These are phyloP conservation scores for Bunonema sp. DNA, from an alignment of 2,888 invertebrate species.

Conservation along the genomic window DNA sequence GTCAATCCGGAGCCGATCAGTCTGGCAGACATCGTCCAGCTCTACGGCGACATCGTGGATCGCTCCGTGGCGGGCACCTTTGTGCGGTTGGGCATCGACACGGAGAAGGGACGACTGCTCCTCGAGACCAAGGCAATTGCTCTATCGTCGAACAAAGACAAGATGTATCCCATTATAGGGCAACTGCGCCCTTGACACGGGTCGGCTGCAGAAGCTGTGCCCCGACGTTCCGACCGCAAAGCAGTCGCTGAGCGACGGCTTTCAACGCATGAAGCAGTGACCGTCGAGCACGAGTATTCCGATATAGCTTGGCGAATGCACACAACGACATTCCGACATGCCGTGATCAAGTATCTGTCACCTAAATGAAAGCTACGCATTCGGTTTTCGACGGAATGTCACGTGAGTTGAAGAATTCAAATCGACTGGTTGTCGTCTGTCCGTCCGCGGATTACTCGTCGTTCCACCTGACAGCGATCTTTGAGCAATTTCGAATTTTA, in stretches of 20 bases:
- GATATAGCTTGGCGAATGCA: too few relatives aligned
- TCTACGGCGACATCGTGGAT: conserved; percentile 32
- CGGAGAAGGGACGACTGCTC: conserved; percentile 22
- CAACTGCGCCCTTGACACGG: conserved; percentile 32
- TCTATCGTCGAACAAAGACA: not conserved
- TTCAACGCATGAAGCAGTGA: not conserved
- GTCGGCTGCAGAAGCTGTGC: conserved; percentile 8
- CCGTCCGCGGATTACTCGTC: too few relatives aligned
- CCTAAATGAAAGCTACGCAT: too few relatives aligned
- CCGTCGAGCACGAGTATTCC: not conserved
- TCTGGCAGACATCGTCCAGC: conserved; percentile 28
- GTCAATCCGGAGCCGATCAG: conserved; percentile 39
- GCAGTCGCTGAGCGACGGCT: conserved; percentile 1
- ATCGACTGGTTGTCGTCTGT: too few relatives aligned
- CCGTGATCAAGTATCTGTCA: too few relatives aligned
- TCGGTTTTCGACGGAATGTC: too few relatives aligned
- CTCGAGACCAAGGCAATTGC: conserved; percentile 17
- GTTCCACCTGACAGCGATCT: too few relatives aligned
- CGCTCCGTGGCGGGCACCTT: conserved; percentile 11
- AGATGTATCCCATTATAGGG: conserved; percentile 16
- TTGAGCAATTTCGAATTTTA: too few relatives aligned
- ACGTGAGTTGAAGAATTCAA: too few relatives aligned
- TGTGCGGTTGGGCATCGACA: conserved; percentile 22
- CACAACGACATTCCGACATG: too few relatives aligned
- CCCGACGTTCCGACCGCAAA: conserved; percentile 1